These are phyloP conservation scores for Melipona quadrifasciata DNA, from an alignment of 1,140 invertebrate species.

Conservation along the genomic window DNA sequence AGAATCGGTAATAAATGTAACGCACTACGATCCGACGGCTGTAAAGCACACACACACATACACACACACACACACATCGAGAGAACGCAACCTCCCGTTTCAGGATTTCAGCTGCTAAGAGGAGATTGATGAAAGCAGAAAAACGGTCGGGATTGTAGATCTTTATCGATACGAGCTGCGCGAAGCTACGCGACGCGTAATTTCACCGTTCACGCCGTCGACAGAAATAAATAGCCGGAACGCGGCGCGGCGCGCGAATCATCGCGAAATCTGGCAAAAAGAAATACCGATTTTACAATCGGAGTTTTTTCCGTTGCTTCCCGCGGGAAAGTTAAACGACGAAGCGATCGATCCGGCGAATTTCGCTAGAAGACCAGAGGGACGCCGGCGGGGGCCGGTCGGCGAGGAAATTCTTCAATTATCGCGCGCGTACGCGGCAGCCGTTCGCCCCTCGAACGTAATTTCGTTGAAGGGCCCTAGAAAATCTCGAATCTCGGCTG, in stretches of 20 bases:
- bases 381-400: not conserved
- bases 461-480: slow-evolving; percentile 28
- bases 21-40: too few relatives aligned
- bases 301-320: not conserved
- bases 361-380: not conserved
- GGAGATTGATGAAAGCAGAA: not conserved
- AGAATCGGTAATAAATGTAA: slow-evolving; percentile 21
- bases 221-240: not conserved
- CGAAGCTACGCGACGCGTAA: not conserved
- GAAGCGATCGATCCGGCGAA: not conserved
- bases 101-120: not conserved
- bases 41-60: not conserved
- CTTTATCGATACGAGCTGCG: not conserved
- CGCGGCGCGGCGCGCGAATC: too few relatives aligned
- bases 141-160: not conserved
- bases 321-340: not conserved
- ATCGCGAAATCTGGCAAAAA: not conserved
- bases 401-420: slow-evolving; percentile 19
- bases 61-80: too few relatives aligned
- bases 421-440: slow-evolving; percentile 3
- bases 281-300: not conserved
- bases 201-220: not conserved
- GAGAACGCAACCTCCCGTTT: not conserved
- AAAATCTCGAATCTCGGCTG: slow-evolving; percentile 25
- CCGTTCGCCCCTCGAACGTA: slow-evolving; percentile 12